Conservation (phyloP, 1,140 invertebrate species). For the Orussus abietinus region DNA sequence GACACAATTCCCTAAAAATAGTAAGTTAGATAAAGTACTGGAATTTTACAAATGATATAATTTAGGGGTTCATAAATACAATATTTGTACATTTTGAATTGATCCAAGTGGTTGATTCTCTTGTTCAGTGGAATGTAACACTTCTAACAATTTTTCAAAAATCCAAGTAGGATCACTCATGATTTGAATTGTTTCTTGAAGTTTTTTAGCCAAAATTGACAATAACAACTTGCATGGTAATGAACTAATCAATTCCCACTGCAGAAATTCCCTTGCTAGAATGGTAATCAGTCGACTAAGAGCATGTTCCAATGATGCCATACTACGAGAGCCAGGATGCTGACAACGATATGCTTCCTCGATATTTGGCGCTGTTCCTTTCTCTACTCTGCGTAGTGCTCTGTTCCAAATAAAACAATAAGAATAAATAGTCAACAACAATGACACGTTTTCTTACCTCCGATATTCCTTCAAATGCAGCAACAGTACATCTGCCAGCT, state of each 20-base stretch:
- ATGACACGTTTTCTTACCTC: slow-evolving; percentile 21
- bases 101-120: too few species aligned
- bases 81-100: too few species aligned
- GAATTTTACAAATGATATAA: too few species aligned
- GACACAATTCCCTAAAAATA: slow-evolving; percentile 30
- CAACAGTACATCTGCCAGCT: slow-evolving; percentile 38
- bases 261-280: slow-evolving; percentile 60
- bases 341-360: slow-evolving; percentile 46
- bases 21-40: too few species aligned
- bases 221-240: slow-evolving; percentile 61
- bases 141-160: slow-evolving; percentile 23
- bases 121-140: slow-evolving; percentile 22
- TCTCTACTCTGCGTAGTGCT: slow-evolving; percentile 38
- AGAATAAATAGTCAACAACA: neutral
- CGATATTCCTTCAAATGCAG: slow-evolving; percentile 47
- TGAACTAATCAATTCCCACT: slow-evolving; percentile 64
- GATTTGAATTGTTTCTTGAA: slow-evolving; percentile 42
- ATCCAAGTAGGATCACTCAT: slow-evolving; percentile 38
- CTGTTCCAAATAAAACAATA: slow-evolving; percentile 25
- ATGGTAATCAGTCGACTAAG: slow-evolving; percentile 56
- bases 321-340: slow-evolving; percentile 49
- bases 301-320: slow-evolving; percentile 55
- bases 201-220: slow-evolving; percentile 59
- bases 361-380: slow-evolving; percentile 32
- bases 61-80: too few species aligned